These are phyloP conservation scores for Phengaris arion DNA, from an alignment of 2,888 invertebrate genomes.

Conservation along the genomic window DNA sequence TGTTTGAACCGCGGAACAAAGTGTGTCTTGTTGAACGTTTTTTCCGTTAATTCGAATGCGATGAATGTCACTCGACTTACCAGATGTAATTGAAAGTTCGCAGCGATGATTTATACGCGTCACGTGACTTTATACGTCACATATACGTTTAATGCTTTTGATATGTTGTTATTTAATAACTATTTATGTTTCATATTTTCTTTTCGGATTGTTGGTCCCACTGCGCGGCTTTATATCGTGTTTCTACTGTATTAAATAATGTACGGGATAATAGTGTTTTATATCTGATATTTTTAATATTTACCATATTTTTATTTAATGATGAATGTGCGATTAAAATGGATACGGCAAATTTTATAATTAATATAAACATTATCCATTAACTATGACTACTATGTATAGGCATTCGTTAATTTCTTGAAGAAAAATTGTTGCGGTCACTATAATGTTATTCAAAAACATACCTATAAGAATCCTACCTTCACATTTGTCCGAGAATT, in stretches of 20 bases:
- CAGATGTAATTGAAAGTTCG: constrained; percentile 35
- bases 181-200: constrained; percentile 23
- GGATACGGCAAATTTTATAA: not conserved
- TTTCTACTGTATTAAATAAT: constrained; percentile 16
- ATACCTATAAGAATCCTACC: too few relatives aligned
- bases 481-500: too few relatives aligned
- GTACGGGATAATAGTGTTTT: not conserved
- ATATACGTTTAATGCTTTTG: constrained; percentile 31
- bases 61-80: constrained; percentile 34
- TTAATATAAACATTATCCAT: not conserved
- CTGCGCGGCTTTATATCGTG: constrained; percentile 2
- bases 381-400: too few relatives aligned
- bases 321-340: not conserved
- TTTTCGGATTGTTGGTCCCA: constrained; percentile 12
- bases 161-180: constrained; percentile 29
- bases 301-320: not conserved
- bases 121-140: constrained; percentile 31
- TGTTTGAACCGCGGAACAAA: constrained; percentile 28
- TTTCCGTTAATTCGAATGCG: constrained; percentile 35
- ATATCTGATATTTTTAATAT: constrained; percentile 3
- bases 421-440: too few relatives aligned
- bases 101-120: constrained; percentile 33
- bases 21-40: constrained; percentile 34
- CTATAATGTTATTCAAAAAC: too few relatives aligned
- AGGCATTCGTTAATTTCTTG: too few relatives aligned